phyloP scores from a whole-genome alignment of 1,140 invertebrate genomes.

The Micrasema minimum region DNA sequence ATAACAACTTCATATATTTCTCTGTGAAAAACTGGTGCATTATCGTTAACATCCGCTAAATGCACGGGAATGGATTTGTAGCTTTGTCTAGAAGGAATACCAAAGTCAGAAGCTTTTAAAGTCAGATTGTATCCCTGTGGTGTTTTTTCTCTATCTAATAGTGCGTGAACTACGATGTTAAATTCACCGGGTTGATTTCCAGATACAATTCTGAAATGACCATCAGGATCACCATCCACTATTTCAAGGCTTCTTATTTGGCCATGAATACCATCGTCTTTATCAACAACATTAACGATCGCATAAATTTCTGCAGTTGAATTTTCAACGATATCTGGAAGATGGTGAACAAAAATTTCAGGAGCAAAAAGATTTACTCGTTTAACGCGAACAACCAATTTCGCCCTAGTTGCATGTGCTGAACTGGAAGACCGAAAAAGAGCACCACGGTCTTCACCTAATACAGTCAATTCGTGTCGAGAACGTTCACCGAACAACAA shows the following conservation, averaged over 20 bases:
- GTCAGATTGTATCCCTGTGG: conserved; percentile 88
- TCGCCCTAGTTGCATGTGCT: conserved; percentile 75
- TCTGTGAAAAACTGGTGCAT: conserved; percentile 87
- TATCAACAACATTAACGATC: conserved; percentile 85
- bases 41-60: conserved; percentile 85
- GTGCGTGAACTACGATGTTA: conserved; percentile 79
- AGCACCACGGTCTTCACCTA: conserved; percentile 85
- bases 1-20: conserved; percentile 90
- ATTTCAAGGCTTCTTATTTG: conserved; percentile 87
- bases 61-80: conserved; percentile 81
- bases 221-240: conserved; percentile 87
- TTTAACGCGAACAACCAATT: conserved; percentile 80
- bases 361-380: conserved; percentile 90
- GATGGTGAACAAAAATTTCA: conserved; percentile 80
- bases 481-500: conserved; percentile 77
- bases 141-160: conserved; percentile 80
- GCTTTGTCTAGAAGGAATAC: conserved; percentile 79
- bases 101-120: conserved; percentile 84
- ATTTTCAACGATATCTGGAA: conserved; percentile 86
- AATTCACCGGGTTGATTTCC: conserved; percentile 74
- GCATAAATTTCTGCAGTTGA: conserved; percentile 90
- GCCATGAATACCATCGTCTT: conserved; percentile 85
- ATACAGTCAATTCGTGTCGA: conserved; percentile 79
- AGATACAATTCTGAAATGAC: conserved; percentile 82
- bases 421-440: conserved; percentile 70